A percentile compares a stretch with the other conserved stretches of the same genome.
Conservation (phyloP, 2,888 invertebrate species). For the Seladonia tumulorum region DNA sequence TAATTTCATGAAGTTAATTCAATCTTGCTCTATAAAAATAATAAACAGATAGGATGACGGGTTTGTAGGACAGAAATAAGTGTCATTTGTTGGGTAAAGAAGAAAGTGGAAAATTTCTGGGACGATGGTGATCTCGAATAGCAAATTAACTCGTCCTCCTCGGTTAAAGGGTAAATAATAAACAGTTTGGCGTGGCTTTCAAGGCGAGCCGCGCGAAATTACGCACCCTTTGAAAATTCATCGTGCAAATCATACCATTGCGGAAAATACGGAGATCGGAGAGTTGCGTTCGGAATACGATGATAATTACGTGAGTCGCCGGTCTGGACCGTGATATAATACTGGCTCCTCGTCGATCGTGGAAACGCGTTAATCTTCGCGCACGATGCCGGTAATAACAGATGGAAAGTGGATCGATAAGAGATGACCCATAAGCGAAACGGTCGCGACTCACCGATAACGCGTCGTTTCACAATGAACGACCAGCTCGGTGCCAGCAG, state of each 20-base stretch:
- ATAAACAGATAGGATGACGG: too few relatives aligned
- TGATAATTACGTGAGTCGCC: neutral
- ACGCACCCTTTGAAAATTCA: neutral
- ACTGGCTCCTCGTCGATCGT: neutral
- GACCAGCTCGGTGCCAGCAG: neutral
- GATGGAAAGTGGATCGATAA: slow-evolving; percentile 41
- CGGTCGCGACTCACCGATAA: slow-evolving; percentile 8
- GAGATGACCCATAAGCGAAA: slow-evolving; percentile 22
- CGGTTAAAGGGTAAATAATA: neutral
- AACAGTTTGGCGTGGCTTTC: neutral
- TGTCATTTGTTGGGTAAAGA: neutral
- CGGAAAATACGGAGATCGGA: neutral
- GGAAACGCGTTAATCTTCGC: slow-evolving; percentile 28
- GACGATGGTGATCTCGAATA: neutral
- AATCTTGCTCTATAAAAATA: neutral
- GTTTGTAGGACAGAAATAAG: neutral
- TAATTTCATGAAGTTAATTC: neutral
- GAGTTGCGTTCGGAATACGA: neutral
- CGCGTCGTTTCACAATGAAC: slow-evolving; percentile 3
- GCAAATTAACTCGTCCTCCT: neutral
- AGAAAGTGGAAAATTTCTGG: neutral
- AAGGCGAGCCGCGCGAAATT: neutral
- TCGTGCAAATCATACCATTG: neutral
- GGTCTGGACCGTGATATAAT: slow-evolving; percentile 1
- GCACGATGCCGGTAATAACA: slow-evolving; percentile 17